phyloP scores from a whole-genome alignment of 2,797 vertebrate genomes.

The Channa striata region DNA sequence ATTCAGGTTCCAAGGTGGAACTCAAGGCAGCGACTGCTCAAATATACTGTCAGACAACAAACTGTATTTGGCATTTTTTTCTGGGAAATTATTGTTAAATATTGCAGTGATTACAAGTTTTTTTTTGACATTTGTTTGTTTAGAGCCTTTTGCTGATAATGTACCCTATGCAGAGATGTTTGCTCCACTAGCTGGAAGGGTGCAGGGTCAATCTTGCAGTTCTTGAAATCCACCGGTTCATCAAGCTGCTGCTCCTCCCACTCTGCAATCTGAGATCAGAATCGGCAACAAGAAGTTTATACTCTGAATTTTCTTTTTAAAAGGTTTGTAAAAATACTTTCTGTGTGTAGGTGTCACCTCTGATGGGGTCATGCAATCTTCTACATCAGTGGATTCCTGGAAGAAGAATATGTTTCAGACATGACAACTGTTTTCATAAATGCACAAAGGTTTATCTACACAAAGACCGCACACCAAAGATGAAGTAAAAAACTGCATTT shows the following conservation, averaged over 20 bases:
- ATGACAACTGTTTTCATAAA: background rate
- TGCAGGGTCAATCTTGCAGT: slow-evolving; percentile 96
- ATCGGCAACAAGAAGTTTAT: background rate
- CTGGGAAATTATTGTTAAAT: background rate
- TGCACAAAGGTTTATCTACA: slow-evolving; percentile 4
- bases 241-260: slow-evolving; percentile 98
- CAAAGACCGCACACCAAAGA: slow-evolving; percentile 2
- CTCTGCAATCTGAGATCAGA: slow-evolving; percentile 86
- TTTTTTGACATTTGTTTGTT: background rate
- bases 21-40: background rate
- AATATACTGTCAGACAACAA: background rate
- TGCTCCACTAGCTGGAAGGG: slow-evolving; percentile 98
- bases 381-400: slow-evolving; percentile 82
- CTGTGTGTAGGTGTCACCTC: slow-evolving; percentile 76
- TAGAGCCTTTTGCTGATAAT: background rate
- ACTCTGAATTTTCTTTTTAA: background rate
- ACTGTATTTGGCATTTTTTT: background rate
- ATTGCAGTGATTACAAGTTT: background rate
- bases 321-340: background rate
- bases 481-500: background rate
- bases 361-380: slow-evolving; percentile 85
- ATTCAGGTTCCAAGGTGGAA: no score
- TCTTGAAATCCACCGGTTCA: slow-evolving; percentile 93
- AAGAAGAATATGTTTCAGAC: slow-evolving; percentile 33
- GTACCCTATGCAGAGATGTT: slow-evolving; percentile 91